These are phyloP conservation scores for Ambastaia sidthimunki DNA, from an alignment of 2,797 vertebrate genomes.

Conservation along the genomic window DNA sequence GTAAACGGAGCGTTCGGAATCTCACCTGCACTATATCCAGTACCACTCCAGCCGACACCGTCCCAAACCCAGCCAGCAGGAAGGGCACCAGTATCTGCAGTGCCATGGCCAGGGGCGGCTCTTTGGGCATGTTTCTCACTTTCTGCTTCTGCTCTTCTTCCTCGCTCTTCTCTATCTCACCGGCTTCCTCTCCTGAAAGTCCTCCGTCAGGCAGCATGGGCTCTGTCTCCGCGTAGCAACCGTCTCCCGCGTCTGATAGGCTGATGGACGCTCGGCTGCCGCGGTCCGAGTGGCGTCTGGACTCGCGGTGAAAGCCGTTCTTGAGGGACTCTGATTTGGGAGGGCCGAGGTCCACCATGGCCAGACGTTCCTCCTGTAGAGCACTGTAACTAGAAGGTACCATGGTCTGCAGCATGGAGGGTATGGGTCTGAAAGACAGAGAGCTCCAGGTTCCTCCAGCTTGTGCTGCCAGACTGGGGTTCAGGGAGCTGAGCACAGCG, in stretches of 20 bases:
- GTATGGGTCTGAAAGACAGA: constrained; percentile 80
- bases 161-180: constrained; percentile 75
- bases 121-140: constrained; percentile 84
- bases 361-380: constrained; percentile 88
- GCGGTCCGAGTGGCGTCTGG: constrained; percentile 70
- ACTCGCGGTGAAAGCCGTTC: constrained; percentile 75
- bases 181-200: constrained; percentile 77
- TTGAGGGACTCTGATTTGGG: constrained; percentile 78
- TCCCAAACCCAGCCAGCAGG: constrained; percentile 93
- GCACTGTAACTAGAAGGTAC: constrained; percentile 90
- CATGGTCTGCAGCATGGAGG: constrained; percentile 88
- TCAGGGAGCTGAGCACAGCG: constrained; percentile 73
- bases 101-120: constrained; percentile 89
- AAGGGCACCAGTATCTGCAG: constrained; percentile 94
- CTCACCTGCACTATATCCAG: constrained; percentile 94
- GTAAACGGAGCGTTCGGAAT: neutral
- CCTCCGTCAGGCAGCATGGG: constrained; percentile 85
- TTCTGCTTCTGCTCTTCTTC: constrained; percentile 42
- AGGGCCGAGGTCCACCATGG: constrained; percentile 81
- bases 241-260: constrained; percentile 80
- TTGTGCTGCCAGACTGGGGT: constrained; percentile 75
- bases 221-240: constrained; percentile 80
- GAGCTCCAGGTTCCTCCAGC: constrained; percentile 80
- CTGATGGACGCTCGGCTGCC: constrained; percentile 69
- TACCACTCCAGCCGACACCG: constrained; percentile 95